Conservation (phyloP, 2,797 vertebrate species). For the Scolopax bukidnonensis region DNA sequence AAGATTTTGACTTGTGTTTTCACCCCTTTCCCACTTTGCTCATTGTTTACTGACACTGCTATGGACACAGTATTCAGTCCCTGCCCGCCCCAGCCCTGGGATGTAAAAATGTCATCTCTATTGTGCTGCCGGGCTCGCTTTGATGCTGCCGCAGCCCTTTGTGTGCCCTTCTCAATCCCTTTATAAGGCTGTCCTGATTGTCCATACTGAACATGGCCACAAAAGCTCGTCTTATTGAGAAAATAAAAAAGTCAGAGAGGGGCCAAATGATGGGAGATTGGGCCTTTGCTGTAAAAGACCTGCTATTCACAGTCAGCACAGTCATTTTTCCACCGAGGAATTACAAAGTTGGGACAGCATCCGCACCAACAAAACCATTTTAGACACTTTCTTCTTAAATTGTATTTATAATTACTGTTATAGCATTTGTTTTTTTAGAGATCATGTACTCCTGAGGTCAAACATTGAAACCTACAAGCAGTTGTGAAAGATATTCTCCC, state of each 20-base stretch:
- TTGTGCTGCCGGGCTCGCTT: conserved; percentile 81
- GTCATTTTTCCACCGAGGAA: conserved; percentile 7
- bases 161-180: conserved; percentile 83
- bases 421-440: not conserved
- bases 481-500: not conserved
- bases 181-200: conserved; percentile 83
- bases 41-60: conserved; percentile 77
- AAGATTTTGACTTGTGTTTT: conserved; percentile 80
- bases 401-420: not conserved
- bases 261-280: conserved; percentile 59
- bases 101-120: conserved; percentile 90
- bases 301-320: conserved; percentile 18
- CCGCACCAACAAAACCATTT: not conserved
- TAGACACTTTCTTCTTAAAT: not conserved
- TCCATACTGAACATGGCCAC: conserved; percentile 65
- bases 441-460: fast-evolving
- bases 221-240: conserved; percentile 53
- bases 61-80: conserved; percentile 70
- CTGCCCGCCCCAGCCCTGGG: conserved; percentile 78
- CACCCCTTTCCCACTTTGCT: conserved; percentile 80
- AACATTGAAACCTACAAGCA: not conserved
- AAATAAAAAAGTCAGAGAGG: conserved; percentile 69
- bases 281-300: conserved; percentile 46
- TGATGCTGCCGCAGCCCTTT: conserved; percentile 86
- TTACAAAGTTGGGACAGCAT: not conserved